Base-by-base conservation (phyloP, 2,113 vertebrate genomes). In the Otis tarda region DNA sequence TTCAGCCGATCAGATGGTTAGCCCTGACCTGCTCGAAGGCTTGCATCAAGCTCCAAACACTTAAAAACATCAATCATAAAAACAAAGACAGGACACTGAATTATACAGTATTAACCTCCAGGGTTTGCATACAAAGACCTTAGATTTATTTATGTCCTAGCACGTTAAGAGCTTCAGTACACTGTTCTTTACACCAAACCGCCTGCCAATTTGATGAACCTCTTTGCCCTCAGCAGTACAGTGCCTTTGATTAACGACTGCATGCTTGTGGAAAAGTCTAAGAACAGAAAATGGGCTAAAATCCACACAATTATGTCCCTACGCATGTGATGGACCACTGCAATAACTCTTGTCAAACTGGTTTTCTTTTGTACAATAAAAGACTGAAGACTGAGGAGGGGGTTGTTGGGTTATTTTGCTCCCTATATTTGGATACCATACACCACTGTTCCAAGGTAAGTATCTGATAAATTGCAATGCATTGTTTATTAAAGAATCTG, bases 91-190 rank as follows among this genome's bases (percentile, higher is more conserved):
- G 98, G 98, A 98, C 98, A 98, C 81, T 98, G 98, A 98, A 99
- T 99, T 99, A 99, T 99, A 98, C 99, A 99, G 98, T 97, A 99
- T 99, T 99, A 99, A 99, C 99, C 99, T 99, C 99, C 98, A 98
- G 98, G 98, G 98, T 99, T 98, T 99, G 98, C 98, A 99, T 98
- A 98, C 98, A 98, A 98, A 99, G 98, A 98, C 98, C 97, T 98
- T 94, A 98, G 98, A 98, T 99, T 99, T 99, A 99, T 99, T 99
- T 99, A 98, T 98, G 98, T 98, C 98, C 95, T 95, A 97, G 96
- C 92, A 97, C 96, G 63, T 98, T 98, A 98, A 98, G 98, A 99
- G 98, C 98, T 97, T 98, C 98, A 97, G 97, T 93, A 98, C 98
- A 96, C 97, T 64, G 97, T 98, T 98, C 98, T 98, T 98, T 98